Evolutionary conservation across 2,888 invertebrate genomes (phyloP), one percentile per base, ranked within the genome.

Genomic region (Globia sparganii): DNA sequence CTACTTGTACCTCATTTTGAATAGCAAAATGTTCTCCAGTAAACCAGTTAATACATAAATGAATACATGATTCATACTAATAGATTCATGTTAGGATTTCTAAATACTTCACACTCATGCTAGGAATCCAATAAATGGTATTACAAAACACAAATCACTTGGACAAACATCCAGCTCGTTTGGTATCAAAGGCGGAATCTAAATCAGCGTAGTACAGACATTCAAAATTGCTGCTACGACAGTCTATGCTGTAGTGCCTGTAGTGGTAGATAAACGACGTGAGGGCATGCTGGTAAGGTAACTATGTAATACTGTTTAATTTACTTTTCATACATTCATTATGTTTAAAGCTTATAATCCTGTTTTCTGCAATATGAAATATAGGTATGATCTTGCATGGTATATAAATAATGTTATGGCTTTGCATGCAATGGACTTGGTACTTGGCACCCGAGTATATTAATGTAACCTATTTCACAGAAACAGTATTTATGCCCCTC

Each of bases 101-200:
- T 66, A 59, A 85, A 82, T 28, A 58, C 61, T 82, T 82, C 69
- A 75, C 70, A 85, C 64, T 81, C 46, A 67, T 46, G 69, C 72
- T 67, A 67, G 37, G 66, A 75, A 75, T 82, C 78, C 72, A 75
- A 75, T 67, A 72, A 71, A 78, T 31, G 9, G 59, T 64, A 70
- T 64, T 64, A 72, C 75, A 86, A 85, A 81, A 58, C 86, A 86
- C 86, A 86, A 84, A 84, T 86, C 86, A 84, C 72, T 82, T 67
- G 78, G 72, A 86, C 78, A 86, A 82, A 82, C 75, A 83, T 86
- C 43, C 58, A 78, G 66, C 74, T 28, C 34, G 69, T 75, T 82
- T 82, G 70, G 74, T 75, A 82, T 84, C 83, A 83, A 86, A 82
- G 83, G 71, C 72, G 86, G 83, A 72, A 82, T 84, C 70, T 84